phyloP scores from a whole-genome alignment of 2,797 vertebrate genomes.

The Melanogrammus aeglefinus region DNA sequence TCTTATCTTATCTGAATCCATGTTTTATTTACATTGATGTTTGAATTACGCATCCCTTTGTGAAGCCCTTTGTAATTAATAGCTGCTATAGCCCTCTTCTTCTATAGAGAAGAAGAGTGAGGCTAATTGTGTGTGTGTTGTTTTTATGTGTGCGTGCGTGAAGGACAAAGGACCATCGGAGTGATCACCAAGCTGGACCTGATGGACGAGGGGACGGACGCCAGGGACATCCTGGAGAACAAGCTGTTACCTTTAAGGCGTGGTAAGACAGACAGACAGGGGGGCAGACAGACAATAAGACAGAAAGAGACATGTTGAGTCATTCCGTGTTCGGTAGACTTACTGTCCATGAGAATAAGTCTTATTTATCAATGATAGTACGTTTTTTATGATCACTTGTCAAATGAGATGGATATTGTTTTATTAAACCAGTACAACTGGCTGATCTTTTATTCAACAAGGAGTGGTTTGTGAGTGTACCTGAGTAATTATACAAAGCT shows the following conservation, averaged over 20 bases:
- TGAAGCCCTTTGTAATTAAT: too few relatives aligned
- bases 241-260: constrained; percentile 85
- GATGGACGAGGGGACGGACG: constrained; percentile 89
- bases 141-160: constrained; percentile 13
- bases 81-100: background rate
- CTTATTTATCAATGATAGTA: background rate
- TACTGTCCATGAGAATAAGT: background rate
- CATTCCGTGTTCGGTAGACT: background rate
- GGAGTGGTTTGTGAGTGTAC: background rate
- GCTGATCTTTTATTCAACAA: too few relatives aligned
- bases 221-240: constrained; percentile 84
- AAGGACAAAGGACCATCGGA: constrained; percentile 83
- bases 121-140: constrained; percentile 5
- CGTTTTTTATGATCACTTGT: background rate
- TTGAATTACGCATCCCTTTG: background rate
- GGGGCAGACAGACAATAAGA: background rate
- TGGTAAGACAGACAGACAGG: constrained; percentile 59
- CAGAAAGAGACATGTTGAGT: background rate
- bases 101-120: background rate
- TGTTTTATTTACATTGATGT: background rate
- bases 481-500: background rate
- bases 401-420: background rate
- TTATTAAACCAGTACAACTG: too few relatives aligned
- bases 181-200: constrained; percentile 89
- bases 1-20: background rate